A percentile compares a stretch with the other conserved stretches of the same genome.
Evolutionary conservation across 2,888 invertebrate genomes (phyloP).

Genomic region (Bruchidius siliquastri): DNA sequence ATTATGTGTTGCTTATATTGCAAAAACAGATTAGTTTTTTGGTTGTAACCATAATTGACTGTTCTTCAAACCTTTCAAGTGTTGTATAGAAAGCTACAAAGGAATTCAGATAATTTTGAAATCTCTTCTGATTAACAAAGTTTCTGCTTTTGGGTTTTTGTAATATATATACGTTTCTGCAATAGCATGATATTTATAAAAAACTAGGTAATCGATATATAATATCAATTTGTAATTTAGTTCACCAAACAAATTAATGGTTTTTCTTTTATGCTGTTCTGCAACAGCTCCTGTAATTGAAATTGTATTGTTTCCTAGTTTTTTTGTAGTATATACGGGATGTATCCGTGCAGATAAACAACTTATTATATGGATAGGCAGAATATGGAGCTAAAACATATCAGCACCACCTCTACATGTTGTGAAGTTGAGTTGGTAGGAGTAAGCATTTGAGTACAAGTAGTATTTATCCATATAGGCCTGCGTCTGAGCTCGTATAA

Average conservation of each 20-base stretch:
- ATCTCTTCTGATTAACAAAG: neutral
- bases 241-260: neutral
- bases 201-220: neutral
- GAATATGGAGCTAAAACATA: no score
- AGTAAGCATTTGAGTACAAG: no score
- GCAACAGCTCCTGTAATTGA: neutral
- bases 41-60: neutral
- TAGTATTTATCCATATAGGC: no score
- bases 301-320: neutral
- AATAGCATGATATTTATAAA: neutral
- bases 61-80: neutral
- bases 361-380: neutral
- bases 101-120: neutral
- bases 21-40: neutral
- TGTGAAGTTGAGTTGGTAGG: no score
- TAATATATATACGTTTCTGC: neutral
- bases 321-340: neutral
- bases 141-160: neutral
- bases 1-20: neutral
- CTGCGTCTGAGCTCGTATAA: no score
- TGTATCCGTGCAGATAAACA: neutral
- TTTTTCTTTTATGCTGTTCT: neutral
- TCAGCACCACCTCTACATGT: no score
- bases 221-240: neutral
- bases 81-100: neutral